phyloP scores from a whole-genome alignment of 1,140 invertebrate species.

The Ceratitis capitata region DNA sequence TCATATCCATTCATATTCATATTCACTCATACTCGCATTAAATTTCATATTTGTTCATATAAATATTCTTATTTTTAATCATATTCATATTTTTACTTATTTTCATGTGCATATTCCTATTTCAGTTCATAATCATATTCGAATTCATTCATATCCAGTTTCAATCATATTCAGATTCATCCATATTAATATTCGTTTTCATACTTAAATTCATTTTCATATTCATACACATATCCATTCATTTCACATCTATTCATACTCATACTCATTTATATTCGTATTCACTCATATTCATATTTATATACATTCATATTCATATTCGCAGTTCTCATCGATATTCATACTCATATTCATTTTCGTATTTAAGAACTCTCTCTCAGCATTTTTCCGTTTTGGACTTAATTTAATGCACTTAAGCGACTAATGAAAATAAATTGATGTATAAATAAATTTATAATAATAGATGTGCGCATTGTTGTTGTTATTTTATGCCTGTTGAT shows the following conservation, averaged over 20 bases:
- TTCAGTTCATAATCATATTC: background rate
- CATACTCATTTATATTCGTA: background rate
- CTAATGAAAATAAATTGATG: constrained; percentile 11
- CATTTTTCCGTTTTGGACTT: background rate
- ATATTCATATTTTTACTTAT: background rate
- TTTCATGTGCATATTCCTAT: background rate
- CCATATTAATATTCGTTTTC: background rate
- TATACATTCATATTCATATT: background rate
- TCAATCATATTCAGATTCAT: background rate
- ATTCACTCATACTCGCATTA: too few relatives aligned
- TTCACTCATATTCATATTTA: too few relatives aligned
- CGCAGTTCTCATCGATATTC: too few relatives aligned
- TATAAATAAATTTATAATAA: constrained; percentile 20
- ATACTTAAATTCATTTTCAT: background rate
- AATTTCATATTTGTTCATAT: too few relatives aligned
- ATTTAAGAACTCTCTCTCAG: background rate
- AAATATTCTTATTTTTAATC: background rate
- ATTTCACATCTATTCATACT: too few relatives aligned
- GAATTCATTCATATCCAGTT: too few relatives aligned
- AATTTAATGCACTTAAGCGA: background rate
- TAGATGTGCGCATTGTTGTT: too few relatives aligned
- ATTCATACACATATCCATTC: background rate
- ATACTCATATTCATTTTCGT: background rate
- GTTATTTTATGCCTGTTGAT: too few relatives aligned
- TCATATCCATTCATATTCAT: too few relatives aligned